Conservation (phyloP, 2,888 invertebrate genomes). For the Sinhomidia bicolor region DNA sequence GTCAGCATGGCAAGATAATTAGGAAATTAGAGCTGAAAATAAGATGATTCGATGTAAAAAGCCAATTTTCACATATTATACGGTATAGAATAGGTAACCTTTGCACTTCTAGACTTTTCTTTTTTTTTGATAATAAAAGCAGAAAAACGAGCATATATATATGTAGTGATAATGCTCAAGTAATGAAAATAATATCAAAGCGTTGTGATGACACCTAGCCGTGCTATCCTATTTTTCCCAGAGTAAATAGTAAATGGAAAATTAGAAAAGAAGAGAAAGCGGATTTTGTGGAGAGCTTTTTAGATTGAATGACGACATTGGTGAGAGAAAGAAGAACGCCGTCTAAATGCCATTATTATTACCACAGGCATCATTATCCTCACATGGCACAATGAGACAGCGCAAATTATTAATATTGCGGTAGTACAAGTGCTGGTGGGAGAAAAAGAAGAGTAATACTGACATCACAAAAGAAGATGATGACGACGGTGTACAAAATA, state of each 20-base stretch:
- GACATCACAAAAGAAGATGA: neutral
- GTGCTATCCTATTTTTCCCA: no score
- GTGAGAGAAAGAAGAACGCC: neutral
- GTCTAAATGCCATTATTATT: neutral
- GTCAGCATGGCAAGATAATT: neutral
- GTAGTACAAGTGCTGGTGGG: neutral
- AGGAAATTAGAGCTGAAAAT: neutral
- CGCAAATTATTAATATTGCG: neutral
- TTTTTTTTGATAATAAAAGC: neutral
- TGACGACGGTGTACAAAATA: neutral
- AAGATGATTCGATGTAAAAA: neutral
- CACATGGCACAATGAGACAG: neutral
- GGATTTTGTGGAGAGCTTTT: neutral
- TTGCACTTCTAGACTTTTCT: neutral
- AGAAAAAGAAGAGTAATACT: neutral
- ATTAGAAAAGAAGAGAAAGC: neutral
- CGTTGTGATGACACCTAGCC: no score
- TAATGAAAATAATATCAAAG: neutral
- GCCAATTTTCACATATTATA: neutral
- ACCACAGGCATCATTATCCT: no score
- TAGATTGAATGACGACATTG: neutral
- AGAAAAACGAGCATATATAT: no score
- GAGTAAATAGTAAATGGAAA: neutral
- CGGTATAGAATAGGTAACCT: neutral
- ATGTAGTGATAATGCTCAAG: neutral